Conservation (phyloP, 1,140 invertebrate genomes). For the Papilio xuthus region DNA sequence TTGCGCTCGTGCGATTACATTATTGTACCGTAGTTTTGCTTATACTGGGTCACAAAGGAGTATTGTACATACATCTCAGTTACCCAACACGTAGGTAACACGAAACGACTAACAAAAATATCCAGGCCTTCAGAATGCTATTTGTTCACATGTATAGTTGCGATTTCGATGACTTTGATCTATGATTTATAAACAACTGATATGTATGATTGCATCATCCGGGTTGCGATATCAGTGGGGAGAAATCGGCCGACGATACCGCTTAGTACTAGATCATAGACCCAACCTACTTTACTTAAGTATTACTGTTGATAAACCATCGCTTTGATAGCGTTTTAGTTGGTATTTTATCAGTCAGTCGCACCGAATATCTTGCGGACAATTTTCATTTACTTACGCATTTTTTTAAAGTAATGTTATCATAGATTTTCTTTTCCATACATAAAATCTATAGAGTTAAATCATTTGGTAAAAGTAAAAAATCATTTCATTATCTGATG, state of each 20-base stretch:
- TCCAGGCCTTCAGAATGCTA: slow-evolving; percentile 5
- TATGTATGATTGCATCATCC: slow-evolving; percentile 33
- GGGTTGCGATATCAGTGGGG: slow-evolving; percentile 13
- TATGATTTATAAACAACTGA: slow-evolving; percentile 31
- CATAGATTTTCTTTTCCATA: not conserved
- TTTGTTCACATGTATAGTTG: slow-evolving; percentile 14
- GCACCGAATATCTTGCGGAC: not conserved
- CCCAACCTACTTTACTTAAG: slow-evolving; percentile 19
- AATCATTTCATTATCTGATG: no score
- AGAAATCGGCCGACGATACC: slow-evolving; percentile 15
- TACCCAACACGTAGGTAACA: slow-evolving; percentile 2
- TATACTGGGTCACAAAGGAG: slow-evolving; percentile 23
- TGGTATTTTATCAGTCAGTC: slow-evolving; percentile 6
- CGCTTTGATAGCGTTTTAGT: slow-evolving; percentile 1
- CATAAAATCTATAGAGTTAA: no score
- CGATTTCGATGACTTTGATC: slow-evolving; percentile 7
- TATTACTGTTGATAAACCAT: slow-evolving; percentile 15
- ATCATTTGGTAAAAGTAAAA: no score
- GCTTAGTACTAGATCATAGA: slow-evolving; percentile 22
- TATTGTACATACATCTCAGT: slow-evolving; percentile 18
- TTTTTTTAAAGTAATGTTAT: not conserved
- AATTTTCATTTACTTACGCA: not conserved
- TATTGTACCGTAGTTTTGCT: slow-evolving; percentile 24
- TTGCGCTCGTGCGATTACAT: slow-evolving; percentile 25
- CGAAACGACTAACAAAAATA: slow-evolving; percentile 20